phyloP scores from a whole-genome alignment of 2,888 invertebrate genomes.

The Frankliniella fusca region DNA sequence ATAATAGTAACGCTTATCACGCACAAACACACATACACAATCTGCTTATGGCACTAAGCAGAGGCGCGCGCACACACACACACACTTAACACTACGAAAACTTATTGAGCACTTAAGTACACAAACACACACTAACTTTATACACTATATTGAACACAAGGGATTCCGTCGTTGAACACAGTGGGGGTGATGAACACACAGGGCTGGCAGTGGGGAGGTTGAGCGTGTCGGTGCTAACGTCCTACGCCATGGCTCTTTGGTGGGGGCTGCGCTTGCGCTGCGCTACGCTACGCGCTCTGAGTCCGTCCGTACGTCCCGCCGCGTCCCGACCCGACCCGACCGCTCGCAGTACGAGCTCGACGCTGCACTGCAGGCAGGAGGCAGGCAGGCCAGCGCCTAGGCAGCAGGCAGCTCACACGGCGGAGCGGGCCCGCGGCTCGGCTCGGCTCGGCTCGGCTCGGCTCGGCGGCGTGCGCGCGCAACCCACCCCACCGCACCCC shows the following conservation, averaged over 20 bases:
- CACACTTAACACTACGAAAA: background rate
- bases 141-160: conserved; percentile 22
- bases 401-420: background rate
- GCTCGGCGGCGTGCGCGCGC: conserved; percentile 40
- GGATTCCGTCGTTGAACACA: background rate
- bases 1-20: background rate
- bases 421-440: conserved; percentile 35
- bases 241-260: background rate
- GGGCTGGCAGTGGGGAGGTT: background rate
- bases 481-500: conserved; percentile 30
- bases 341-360: conserved; percentile 32
- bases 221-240: background rate
- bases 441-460: conserved; percentile 39
- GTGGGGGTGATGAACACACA: background rate
- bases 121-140: background rate
- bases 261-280: background rate
- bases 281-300: background rate
- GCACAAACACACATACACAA: background rate
- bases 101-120: background rate
- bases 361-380: conserved; percentile 34
- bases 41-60: conserved; percentile 41
- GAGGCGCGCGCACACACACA: conserved; percentile 28
- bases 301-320: conserved; percentile 39
- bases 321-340: background rate
- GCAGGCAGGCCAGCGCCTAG: background rate